phyloP scores from a whole-genome alignment of 2,113 vertebrate genomes.

The Dermatemys mawii region DNA sequence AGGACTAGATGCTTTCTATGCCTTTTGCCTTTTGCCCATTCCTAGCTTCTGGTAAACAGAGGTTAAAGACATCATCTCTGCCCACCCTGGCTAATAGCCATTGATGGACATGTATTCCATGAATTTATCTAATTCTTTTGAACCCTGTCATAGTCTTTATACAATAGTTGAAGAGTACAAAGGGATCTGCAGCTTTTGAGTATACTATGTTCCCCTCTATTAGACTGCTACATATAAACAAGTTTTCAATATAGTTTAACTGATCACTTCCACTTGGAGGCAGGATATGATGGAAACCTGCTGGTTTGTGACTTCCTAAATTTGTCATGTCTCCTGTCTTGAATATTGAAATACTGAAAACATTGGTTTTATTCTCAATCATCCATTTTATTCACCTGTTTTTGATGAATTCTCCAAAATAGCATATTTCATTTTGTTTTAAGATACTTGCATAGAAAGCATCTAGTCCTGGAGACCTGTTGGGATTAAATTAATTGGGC shows the following conservation, averaged over 20 bases:
- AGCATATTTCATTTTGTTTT: slow-evolving; percentile 23
- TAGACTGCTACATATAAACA: not conserved
- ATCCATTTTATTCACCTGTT: not conserved
- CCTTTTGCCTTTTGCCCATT: too few relatives aligned
- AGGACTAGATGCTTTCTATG: too few relatives aligned
- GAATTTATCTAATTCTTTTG: too few relatives aligned
- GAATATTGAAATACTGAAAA: slow-evolving; percentile 22
- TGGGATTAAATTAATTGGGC: slow-evolving; percentile 37
- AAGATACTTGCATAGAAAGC: slow-evolving; percentile 21
- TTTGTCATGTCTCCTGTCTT: not conserved
- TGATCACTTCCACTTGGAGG: not conserved
- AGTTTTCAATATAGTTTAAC: slow-evolving; percentile 10
- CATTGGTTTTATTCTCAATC: not conserved
- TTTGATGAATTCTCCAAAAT: not conserved
- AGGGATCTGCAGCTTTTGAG: not conserved
- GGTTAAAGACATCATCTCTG: too few relatives aligned
- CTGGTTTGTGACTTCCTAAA: slow-evolving; percentile 19
- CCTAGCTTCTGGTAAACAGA: too few relatives aligned
- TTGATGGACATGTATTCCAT: too few relatives aligned
- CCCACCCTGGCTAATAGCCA: too few relatives aligned
- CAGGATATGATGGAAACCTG: not conserved
- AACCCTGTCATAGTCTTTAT: not conserved
- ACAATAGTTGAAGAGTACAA: not conserved
- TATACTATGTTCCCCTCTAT: not conserved
- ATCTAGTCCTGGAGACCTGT: slow-evolving; percentile 5